Percentiles rank a stretch among this genome's conserved stretches.
phyloP scores from a whole-genome alignment of 2,888 invertebrate genomes.

The Aelia acuminata region DNA sequence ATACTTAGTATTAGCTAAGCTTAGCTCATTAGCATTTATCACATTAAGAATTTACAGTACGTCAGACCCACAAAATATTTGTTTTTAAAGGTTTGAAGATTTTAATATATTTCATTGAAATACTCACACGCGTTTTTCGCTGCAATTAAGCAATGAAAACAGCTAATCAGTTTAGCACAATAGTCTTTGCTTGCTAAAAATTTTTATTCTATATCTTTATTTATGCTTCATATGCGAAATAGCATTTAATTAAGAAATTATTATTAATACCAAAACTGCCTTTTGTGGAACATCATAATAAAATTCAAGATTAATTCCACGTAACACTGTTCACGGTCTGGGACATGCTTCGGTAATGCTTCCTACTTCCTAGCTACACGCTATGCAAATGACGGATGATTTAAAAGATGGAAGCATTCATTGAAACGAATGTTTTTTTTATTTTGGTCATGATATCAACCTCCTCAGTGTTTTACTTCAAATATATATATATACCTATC shows the following conservation, averaged over 20 bases:
- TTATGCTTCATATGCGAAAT: neutral
- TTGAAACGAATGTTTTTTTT: neutral
- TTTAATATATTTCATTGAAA: no score
- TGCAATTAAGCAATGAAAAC: neutral
- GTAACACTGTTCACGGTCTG: neutral
- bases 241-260: neutral
- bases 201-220: neutral
- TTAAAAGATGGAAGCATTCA: neutral
- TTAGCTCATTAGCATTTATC: no score
- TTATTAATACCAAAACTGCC: neutral
- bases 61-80: no score
- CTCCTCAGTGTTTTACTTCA: no score
- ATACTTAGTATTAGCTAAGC: no score
- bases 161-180: neutral
- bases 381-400: neutral
- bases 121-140: no score
- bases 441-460: no score
- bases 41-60: no score
- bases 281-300: neutral
- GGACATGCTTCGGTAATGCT: neutral
- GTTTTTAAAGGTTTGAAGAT: no score
- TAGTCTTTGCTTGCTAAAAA: neutral
- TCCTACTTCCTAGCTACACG: constrained; percentile 7
- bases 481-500: no score
- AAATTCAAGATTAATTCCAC: neutral